Conservation (phyloP, 2,888 invertebrate species). For the Harpalus rubripes region DNA sequence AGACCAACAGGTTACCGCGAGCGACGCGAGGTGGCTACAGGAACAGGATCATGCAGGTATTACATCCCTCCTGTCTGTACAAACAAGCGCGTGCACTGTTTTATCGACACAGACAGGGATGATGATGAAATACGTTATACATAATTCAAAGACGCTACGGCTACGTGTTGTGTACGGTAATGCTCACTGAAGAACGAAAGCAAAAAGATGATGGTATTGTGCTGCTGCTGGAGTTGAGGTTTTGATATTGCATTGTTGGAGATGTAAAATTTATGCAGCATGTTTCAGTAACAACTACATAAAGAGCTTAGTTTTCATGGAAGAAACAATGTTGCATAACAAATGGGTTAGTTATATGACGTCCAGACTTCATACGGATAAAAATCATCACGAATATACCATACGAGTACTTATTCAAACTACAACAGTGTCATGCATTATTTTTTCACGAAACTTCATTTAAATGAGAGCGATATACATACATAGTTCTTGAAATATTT, state of each 20-base stretch:
- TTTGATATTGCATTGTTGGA: not conserved
- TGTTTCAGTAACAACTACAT: not conserved
- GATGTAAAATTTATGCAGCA: not conserved
- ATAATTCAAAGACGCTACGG: conserved; percentile 46
- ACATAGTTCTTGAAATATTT: too few relatives aligned
- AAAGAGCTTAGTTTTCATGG: not conserved
- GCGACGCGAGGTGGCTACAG: not conserved
- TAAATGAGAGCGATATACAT: too few relatives aligned
- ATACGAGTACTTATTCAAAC: too few relatives aligned
- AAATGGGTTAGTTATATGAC: too few relatives aligned
- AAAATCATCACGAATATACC: too few relatives aligned
- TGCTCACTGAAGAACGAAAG: not conserved
- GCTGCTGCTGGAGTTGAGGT: not conserved
- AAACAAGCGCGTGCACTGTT: conserved; percentile 47
- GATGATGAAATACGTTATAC: conserved; percentile 46
- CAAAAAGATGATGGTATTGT: not conserved
- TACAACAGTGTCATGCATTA: too few relatives aligned
- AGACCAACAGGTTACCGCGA: conserved; percentile 45
- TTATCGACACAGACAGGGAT: conserved; percentile 46
- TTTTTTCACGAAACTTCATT: too few relatives aligned
- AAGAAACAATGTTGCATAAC: not conserved
- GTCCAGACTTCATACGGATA: too few relatives aligned
- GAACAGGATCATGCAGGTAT: conserved; percentile 54
- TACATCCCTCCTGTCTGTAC: conserved; percentile 39
- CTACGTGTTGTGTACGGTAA: conserved; percentile 28